These are phyloP conservation scores for Kryptolebias marmoratus DNA, from an alignment of 2,113 vertebrate species.

Conservation along the genomic window DNA sequence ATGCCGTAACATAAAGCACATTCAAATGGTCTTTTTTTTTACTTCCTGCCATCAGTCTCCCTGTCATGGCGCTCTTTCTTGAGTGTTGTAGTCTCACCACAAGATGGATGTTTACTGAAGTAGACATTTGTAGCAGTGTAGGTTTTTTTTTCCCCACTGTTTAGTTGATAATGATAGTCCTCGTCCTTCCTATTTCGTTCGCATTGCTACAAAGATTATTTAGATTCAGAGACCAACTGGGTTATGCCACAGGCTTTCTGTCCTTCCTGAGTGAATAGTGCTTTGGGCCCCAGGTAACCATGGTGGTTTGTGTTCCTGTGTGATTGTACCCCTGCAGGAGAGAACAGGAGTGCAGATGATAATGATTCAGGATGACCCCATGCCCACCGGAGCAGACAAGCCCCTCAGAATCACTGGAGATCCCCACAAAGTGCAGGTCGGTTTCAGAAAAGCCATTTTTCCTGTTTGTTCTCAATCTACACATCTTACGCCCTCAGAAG, in stretches of 20 bases:
- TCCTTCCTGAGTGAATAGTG: not conserved
- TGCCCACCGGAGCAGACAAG: constrained; percentile 97
- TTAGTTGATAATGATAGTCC: too few species aligned
- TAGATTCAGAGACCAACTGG: too few species aligned
- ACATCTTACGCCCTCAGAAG: constrained; percentile 37
- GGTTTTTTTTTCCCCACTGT: too few species aligned
- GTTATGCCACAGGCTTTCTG: constrained; percentile 3
- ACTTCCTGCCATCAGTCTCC: not conserved
- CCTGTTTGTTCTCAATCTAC: constrained; percentile 48
- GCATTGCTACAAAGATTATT: too few species aligned
- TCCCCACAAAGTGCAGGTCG: constrained; percentile 96
- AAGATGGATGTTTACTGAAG: too few species aligned
- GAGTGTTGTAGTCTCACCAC: not conserved
- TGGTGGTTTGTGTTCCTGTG: constrained; percentile 22
- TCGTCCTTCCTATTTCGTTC: too few species aligned
- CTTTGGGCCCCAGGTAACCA: constrained; percentile 36
- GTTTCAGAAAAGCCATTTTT: constrained; percentile 25
- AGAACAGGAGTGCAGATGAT: constrained; percentile 99
- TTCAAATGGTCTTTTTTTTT: not conserved
- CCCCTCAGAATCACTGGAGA: constrained; percentile 97
- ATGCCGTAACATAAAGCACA: not conserved
- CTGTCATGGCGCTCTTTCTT: not conserved
- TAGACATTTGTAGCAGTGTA: too few species aligned
- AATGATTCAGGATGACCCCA: constrained; percentile 97
- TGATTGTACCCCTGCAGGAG: constrained; percentile 82